These are phyloP conservation scores for Anthopleura xanthogrammica DNA, from an alignment of 92 coral and sea anemone genomes.

Conservation along the genomic window DNA sequence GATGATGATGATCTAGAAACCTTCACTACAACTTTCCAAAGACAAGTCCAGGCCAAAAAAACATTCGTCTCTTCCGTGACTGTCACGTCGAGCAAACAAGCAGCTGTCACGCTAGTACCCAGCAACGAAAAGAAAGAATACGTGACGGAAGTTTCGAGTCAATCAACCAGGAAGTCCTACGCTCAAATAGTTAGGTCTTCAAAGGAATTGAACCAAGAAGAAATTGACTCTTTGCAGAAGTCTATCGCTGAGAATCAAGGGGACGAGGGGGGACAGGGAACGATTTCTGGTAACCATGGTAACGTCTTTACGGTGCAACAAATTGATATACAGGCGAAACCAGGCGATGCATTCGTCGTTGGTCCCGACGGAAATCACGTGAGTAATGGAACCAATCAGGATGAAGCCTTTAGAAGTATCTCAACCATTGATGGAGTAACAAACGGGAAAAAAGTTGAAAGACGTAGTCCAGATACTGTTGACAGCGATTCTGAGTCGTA, in stretches of 20 bases:
- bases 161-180: slow-evolving; percentile 18
- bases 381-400: neutral
- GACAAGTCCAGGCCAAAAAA: slow-evolving; percentile 29
- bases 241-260: neutral
- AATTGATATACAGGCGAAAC: slow-evolving; percentile 13
- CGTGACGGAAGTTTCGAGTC: slow-evolving; percentile 18
- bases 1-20: slow-evolving; percentile 42
- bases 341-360: slow-evolving; percentile 11
- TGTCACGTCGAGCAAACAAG: slow-evolving; percentile 23
- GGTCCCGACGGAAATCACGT: neutral
- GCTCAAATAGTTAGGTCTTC: slow-evolving; percentile 11
- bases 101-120: slow-evolving; percentile 21
- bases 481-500: slow-evolving; percentile 84
- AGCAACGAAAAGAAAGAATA: slow-evolving; percentile 5
- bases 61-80: slow-evolving; percentile 31
- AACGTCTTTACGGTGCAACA: slow-evolving; percentile 9
- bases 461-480: slow-evolving; percentile 23
- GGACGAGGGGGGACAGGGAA: neutral
- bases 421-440: slow-evolving; percentile 2
- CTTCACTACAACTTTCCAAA: slow-evolving; percentile 25
- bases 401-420: neutral
- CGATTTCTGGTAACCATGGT: slow-evolving; percentile 16
- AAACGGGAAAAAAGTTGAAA: slow-evolving; percentile 5
- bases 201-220: neutral
- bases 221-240: neutral